phyloP scores from a whole-genome alignment of 2,797 vertebrate species.

The Gadopsis marmoratus region DNA sequence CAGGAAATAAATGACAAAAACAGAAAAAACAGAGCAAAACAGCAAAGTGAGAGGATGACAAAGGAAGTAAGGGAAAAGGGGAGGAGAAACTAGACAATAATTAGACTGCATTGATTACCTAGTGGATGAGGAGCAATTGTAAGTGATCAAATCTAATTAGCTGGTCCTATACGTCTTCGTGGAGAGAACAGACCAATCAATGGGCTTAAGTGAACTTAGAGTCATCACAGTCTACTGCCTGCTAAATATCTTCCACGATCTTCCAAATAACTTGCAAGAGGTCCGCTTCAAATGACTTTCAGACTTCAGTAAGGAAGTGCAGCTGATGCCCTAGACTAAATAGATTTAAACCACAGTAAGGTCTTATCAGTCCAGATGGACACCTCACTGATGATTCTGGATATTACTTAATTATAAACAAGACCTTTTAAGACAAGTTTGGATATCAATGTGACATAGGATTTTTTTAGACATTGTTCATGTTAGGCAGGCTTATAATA shows the following conservation, averaged over 20 bases:
- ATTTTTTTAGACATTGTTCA: constrained; percentile 20
- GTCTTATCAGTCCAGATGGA: constrained; percentile 27
- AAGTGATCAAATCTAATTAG: constrained; percentile 86
- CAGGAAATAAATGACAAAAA: constrained; percentile 11
- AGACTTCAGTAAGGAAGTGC: constrained; percentile 36
- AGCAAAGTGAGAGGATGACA: constrained; percentile 35
- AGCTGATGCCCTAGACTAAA: constrained; percentile 20
- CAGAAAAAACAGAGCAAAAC: not conserved
- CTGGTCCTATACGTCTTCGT: constrained; percentile 76
- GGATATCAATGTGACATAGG: constrained; percentile 10
- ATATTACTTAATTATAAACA: constrained; percentile 23
- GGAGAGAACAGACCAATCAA: constrained; percentile 77
- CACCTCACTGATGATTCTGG: constrained; percentile 22
- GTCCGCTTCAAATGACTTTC: constrained; percentile 54
- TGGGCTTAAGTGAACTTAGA: constrained; percentile 79
- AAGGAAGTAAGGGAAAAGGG: constrained; percentile 50
- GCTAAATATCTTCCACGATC: constrained; percentile 68
- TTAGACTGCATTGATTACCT: constrained; percentile 78
- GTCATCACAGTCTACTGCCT: constrained; percentile 71
- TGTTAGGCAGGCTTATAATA: not conserved
- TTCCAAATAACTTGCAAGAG: constrained; percentile 64
- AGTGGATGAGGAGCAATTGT: constrained; percentile 76
- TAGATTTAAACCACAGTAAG: constrained; percentile 20
- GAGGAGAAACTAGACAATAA: constrained; percentile 67
- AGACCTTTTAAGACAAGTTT: constrained; percentile 11